These are phyloP conservation scores for Metopolophium dirhodum DNA, from an alignment of 1,140 invertebrate species.

Conservation along the genomic window DNA sequence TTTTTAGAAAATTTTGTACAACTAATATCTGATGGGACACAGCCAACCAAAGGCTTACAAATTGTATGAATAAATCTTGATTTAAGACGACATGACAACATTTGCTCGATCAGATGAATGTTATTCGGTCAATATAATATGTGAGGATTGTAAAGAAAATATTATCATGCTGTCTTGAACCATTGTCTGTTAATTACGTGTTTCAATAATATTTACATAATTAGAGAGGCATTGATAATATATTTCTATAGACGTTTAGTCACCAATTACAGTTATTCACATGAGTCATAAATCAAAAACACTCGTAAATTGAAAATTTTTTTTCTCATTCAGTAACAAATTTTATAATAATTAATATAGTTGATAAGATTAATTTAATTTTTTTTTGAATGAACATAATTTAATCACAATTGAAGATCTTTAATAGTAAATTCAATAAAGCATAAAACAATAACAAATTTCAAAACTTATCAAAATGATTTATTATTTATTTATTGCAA, in stretches of 20 bases:
- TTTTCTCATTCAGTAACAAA: not conserved
- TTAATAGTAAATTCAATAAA: too few species aligned
- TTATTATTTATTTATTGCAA: too few species aligned
- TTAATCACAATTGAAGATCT: not conserved
- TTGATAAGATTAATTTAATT: not conserved
- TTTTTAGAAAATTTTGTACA: not conserved
- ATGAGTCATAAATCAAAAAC: not conserved
- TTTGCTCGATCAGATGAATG: not conserved
- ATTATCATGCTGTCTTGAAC: not conserved
- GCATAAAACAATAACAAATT: not conserved
- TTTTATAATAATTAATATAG: not conserved
- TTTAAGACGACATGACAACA: not conserved
- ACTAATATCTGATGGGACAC: not conserved
- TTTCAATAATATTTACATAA: conserved; percentile 19
- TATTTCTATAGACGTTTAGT: not conserved
- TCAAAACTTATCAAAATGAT: too few species aligned
- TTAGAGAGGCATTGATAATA: not conserved
- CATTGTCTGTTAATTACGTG: not conserved
- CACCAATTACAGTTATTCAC: not conserved
- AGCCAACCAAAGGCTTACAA: not conserved
- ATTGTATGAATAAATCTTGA: not conserved
- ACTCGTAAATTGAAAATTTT: not conserved
- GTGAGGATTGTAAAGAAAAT: not conserved
- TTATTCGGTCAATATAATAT: not conserved
- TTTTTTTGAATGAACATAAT: not conserved